Percentiles rank a stretch among this genome's conserved stretches.
Conservation (phyloP, 2,113 vertebrate genomes). For the Tiliqua scincoides region DNA sequence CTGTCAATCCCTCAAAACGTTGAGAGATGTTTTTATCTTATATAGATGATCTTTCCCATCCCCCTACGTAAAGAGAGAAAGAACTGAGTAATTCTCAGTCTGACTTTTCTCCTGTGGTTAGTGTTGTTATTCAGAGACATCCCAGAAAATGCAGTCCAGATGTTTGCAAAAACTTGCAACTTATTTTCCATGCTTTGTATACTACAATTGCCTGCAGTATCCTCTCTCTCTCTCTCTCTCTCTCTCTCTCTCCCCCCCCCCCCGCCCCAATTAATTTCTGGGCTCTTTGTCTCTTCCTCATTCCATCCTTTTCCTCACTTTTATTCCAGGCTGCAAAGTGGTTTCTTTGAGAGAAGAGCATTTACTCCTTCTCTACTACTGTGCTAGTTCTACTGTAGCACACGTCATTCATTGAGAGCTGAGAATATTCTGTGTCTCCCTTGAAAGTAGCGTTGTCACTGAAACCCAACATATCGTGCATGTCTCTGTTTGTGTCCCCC, state of each 20-base stretch:
- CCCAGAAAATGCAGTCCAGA: slow-evolving; percentile 72
- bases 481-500: too few species aligned
- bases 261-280: background rate
- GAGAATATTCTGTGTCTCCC: background rate
- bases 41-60: slow-evolving; percentile 46
- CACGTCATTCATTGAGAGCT: background rate
- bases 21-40: slow-evolving; percentile 56
- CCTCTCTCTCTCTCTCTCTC: slow-evolving; percentile 9
- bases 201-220: slow-evolving; percentile 53
- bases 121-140: slow-evolving; percentile 67
- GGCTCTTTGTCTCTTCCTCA: background rate
- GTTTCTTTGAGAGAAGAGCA: background rate
- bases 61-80: slow-evolving; percentile 28
- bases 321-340: background rate
- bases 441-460: background rate
- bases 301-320: background rate
- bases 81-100: slow-evolving; percentile 64
- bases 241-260: background rate
- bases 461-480: background rate
- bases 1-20: background rate
- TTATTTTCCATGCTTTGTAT: slow-evolving; percentile 65
- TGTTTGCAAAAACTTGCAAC: slow-evolving; percentile 62
- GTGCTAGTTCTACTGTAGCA: background rate
- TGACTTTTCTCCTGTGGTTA: slow-evolving; percentile 69
- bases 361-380: too few species aligned